Percentiles rank a stretch among this genome's conserved stretches.
Conservation (phyloP, 1,140 invertebrate genomes). For the Drosophila insularis region DNA sequence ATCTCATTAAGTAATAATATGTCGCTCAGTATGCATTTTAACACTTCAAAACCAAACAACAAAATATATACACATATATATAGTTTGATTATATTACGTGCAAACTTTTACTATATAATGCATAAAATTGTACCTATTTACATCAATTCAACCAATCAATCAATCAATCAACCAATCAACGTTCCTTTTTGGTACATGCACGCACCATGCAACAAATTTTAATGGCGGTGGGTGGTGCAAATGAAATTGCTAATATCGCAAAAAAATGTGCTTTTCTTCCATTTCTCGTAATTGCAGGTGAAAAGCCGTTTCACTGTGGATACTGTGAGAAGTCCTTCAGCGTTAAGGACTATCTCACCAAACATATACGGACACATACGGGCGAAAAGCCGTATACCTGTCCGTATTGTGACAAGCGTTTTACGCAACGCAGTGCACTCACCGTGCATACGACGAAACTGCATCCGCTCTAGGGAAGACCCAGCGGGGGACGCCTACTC, state of each 20-base stretch:
- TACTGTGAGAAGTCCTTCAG: constrained; percentile 82
- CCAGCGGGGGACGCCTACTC: constrained; percentile 59
- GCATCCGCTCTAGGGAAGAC: constrained; percentile 82
- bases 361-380: constrained; percentile 81
- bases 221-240: constrained; percentile 21
- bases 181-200: constrained; percentile 72
- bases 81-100: constrained; percentile 54
- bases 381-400: constrained; percentile 81
- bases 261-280: constrained; percentile 34
- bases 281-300: constrained; percentile 65
- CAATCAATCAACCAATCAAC: constrained; percentile 59
- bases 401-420: constrained; percentile 81
- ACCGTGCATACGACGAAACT: constrained; percentile 81
- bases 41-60: constrained; percentile 54
- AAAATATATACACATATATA: constrained; percentile 47
- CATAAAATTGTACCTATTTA: constrained; percentile 64
- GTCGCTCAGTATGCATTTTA: constrained; percentile 71
- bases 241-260: constrained; percentile 59
- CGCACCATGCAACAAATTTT: constrained; percentile 55
- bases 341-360: constrained; percentile 82
- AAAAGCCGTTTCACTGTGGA: constrained; percentile 78
- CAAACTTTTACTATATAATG: constrained; percentile 54
- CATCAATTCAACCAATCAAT: constrained; percentile 45
- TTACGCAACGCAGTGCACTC: constrained; percentile 78
- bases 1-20: constrained; percentile 80